Evolutionary conservation across 2,797 vertebrate species (phyloP).

Genomic region (Erethizon dorsatum): DNA sequence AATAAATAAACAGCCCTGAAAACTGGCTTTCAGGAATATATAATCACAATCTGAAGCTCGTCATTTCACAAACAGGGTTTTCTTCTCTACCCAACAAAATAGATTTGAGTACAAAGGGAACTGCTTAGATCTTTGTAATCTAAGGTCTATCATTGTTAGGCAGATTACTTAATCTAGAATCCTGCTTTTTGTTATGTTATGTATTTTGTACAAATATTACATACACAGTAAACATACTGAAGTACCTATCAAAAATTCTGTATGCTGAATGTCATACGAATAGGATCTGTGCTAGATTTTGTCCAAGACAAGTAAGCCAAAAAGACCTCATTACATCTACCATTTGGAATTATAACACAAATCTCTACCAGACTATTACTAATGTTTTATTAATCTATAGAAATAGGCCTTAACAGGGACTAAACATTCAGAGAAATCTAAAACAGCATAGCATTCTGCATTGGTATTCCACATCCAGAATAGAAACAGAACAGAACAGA

Average conservation of each 20-base stretch:
- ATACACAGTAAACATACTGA: not conserved
- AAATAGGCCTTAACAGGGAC: slow-evolving; percentile 7
- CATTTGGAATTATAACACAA: slow-evolving; percentile 58
- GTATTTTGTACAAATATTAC: not conserved
- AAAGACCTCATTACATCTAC: not conserved
- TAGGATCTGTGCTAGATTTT: slow-evolving; percentile 8
- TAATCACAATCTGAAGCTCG: not conserved
- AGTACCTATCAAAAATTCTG: slow-evolving; percentile 61
- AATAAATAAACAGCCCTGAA: slow-evolving; percentile 21
- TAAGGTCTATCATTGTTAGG: slow-evolving; percentile 25
- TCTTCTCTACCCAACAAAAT: slow-evolving; percentile 22
- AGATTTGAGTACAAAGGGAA: slow-evolving; percentile 1
- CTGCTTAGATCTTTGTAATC: slow-evolving; percentile 26
- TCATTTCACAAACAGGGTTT: not conserved
- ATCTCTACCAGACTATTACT: slow-evolving; percentile 18
- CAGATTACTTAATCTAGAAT: slow-evolving; percentile 46
- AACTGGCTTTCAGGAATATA: slow-evolving; percentile 53
- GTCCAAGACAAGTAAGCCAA: not conserved
- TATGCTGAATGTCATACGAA: slow-evolving; percentile 51
- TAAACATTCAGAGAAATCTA: slow-evolving; percentile 44
- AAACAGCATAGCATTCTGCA: slow-evolving; percentile 24
- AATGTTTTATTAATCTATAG: slow-evolving; percentile 32
- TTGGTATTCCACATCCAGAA: slow-evolving; percentile 49
- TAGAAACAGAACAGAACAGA: slow-evolving; percentile 41
- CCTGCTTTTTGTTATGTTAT: slow-evolving; percentile 39